A percentile compares a stretch with the other conserved stretches of the same genome.
phyloP scores from a whole-genome alignment of 1,140 invertebrate species.

The Anastrepha ludens region DNA sequence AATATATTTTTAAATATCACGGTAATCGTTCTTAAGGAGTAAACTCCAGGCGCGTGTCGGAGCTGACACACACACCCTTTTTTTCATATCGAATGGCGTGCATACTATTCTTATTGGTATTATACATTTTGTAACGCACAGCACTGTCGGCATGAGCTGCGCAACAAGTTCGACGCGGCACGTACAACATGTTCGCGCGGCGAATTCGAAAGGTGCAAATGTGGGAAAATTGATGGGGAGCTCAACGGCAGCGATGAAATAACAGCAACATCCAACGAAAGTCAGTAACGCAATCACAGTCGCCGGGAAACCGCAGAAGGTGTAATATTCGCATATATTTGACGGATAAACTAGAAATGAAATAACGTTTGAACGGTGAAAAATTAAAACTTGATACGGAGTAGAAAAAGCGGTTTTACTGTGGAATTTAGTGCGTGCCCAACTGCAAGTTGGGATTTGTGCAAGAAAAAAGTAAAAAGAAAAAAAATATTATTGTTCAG shows the following conservation, averaged over 20 bases:
- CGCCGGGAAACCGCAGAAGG: slow-evolving; percentile 43
- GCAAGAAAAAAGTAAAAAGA: not conserved
- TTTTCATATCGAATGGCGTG: no score
- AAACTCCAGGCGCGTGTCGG: no score
- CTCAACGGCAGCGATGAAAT: not conserved
- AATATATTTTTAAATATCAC: no score
- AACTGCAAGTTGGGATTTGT: not conserved
- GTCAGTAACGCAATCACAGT: slow-evolving; percentile 45
- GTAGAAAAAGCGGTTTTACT: slow-evolving; percentile 42
- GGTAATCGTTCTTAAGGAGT: no score
- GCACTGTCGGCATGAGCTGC: not conserved
- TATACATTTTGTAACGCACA: not conserved
- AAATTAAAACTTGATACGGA: slow-evolving; percentile 32
- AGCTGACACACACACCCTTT: no score
- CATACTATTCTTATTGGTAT: no score
- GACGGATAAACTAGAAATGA: not conserved
- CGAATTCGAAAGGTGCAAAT: slow-evolving; percentile 47
- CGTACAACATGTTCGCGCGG: slow-evolving; percentile 16
- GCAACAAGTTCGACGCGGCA: not conserved
- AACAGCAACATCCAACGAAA: slow-evolving; percentile 20
- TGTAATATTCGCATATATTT: not conserved
- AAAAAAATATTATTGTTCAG: not conserved
- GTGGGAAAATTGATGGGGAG: slow-evolving; percentile 33
- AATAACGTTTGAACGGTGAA: not conserved
- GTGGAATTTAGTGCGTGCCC: slow-evolving; percentile 39